Conservation (phyloP, 2,113 vertebrate genomes). For the Mustela nigripes region DNA sequence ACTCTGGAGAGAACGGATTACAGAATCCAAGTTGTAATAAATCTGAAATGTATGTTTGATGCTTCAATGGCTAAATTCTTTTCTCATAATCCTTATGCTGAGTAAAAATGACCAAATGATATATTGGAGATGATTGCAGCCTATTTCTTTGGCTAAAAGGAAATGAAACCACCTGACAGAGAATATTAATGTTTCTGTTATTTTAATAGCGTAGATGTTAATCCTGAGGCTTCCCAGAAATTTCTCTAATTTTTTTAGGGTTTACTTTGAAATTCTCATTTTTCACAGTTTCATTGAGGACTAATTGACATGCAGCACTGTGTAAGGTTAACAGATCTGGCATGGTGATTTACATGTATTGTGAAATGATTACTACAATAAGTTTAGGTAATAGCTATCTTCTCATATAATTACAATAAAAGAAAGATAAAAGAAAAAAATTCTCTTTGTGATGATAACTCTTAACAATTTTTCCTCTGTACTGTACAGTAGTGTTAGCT, state of each 20-base stretch:
- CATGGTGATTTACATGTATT: neutral
- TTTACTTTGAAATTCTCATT: conserved; percentile 43
- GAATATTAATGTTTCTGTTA: neutral
- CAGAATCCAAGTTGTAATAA: conserved; percentile 24
- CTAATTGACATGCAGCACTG: neutral
- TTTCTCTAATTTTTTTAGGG: neutral
- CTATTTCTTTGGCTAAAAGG: neutral
- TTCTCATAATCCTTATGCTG: neutral
- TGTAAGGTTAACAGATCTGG: neutral
- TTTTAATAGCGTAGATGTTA: neutral
- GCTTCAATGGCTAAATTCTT: neutral
- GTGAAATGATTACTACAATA: neutral
- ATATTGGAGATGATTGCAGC: neutral
- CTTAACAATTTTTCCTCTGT: neutral
- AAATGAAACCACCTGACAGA: conserved; percentile 1
- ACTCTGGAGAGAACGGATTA: neutral
- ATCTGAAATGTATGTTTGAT: neutral
- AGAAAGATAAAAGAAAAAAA: neutral
- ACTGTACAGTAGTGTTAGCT: neutral
- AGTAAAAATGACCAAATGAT: conserved; percentile 23
- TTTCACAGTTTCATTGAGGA: neutral
- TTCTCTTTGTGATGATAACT: neutral
- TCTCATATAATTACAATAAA: neutral
- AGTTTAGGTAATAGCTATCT: neutral
- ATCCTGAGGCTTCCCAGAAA: neutral